A percentile compares a stretch with the other conserved stretches of the same genome.
Evolutionary conservation across 2,113 vertebrate species (phyloP).

Genomic region (Hoplias malabaricus): DNA sequence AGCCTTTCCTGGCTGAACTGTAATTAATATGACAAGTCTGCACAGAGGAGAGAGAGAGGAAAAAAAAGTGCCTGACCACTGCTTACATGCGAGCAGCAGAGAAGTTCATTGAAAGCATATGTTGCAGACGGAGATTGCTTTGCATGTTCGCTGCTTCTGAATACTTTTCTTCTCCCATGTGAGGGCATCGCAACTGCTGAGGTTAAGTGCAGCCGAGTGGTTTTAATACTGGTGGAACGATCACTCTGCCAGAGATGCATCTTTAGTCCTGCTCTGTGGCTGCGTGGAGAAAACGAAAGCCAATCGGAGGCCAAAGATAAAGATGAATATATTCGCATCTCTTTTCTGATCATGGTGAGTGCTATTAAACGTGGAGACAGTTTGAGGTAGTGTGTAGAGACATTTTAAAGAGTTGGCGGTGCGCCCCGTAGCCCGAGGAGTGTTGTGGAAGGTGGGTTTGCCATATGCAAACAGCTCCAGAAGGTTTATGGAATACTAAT

Average conservation of each 20-base stretch:
- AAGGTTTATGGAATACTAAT: conserved; percentile 44
- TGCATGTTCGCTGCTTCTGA: conserved; percentile 42
- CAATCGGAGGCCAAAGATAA: not conserved
- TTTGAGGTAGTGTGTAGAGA: conserved; percentile 30
- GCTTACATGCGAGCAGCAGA: conserved; percentile 51
- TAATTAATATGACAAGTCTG: conserved; percentile 58
- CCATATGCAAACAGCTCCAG: conserved; percentile 21
- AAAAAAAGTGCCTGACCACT: conserved; percentile 63
- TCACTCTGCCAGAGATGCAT: conserved; percentile 7
- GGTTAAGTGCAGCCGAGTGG: conserved; percentile 30
- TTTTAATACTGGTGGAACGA: conserved; percentile 33
- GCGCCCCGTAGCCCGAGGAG: conserved; percentile 36
- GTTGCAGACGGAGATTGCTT: conserved; percentile 46
- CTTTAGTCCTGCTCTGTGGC: conserved; percentile 11
- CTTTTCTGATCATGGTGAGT: not conserved
- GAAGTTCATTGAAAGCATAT: conserved; percentile 71
- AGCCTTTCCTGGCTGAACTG: conserved; percentile 45
- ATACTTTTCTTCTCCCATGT: conserved; percentile 35
- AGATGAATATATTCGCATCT: not conserved
- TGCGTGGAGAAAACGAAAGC: conserved; percentile 3
- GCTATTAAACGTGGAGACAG: not conserved
- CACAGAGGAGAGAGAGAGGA: conserved; percentile 53
- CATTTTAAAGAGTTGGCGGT: conserved; percentile 25
- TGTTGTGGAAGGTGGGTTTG: conserved; percentile 4
- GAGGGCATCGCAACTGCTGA: conserved; percentile 30